phyloP scores from a whole-genome alignment of 2,113 vertebrate genomes.

The Pachyramphus minor region DNA sequence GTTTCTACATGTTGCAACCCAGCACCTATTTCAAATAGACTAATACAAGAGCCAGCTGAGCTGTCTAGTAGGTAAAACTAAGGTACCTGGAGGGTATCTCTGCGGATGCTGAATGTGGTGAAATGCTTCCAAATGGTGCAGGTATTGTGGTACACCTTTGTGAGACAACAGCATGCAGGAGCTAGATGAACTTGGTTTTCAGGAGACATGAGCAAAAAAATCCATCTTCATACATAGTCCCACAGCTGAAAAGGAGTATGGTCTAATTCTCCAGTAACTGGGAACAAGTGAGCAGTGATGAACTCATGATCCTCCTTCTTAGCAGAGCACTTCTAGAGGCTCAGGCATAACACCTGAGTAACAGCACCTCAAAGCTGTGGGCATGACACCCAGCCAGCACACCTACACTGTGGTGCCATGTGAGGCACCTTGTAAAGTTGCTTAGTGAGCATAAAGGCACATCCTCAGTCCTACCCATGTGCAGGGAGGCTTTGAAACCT shows the following conservation, averaged over 20 bases:
- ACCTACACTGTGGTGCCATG: accelerated
- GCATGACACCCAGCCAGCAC: background rate
- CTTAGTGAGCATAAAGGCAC: background rate
- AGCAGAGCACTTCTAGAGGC: background rate
- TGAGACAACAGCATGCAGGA: background rate
- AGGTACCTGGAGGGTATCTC: background rate
- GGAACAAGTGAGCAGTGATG: background rate
- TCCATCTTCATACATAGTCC: background rate
- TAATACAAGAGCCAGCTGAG: background rate
- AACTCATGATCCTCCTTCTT: background rate
- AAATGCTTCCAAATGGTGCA: background rate
- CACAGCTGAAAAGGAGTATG: background rate
- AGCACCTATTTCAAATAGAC: background rate
- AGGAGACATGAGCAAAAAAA: background rate
- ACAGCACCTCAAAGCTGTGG: background rate
- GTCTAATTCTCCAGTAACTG: background rate
- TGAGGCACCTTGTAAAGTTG: background rate
- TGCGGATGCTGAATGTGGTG: no score
- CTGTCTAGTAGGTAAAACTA: background rate
- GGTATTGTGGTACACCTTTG: background rate
- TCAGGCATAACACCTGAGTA: background rate
- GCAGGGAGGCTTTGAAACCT: background rate
- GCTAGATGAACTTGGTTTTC: background rate
- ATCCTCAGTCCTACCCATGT: background rate
- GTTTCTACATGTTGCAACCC: background rate